Evolutionary conservation across 2,888 invertebrate species (phyloP).

Genomic region (Dicycla oo): DNA sequence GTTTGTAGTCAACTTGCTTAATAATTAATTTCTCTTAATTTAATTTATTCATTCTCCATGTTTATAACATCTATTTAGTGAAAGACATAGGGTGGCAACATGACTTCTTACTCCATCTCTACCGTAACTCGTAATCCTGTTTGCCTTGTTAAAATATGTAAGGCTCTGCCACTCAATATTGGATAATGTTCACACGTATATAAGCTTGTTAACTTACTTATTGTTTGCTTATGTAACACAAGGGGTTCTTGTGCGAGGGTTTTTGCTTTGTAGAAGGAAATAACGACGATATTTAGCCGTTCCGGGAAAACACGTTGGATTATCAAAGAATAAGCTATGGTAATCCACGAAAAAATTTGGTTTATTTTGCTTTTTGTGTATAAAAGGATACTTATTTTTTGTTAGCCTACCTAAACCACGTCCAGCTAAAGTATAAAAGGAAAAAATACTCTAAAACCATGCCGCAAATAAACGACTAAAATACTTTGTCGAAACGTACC

Average conservation of each 20-base stretch:
- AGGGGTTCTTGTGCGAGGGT: slow-evolving; percentile 20
- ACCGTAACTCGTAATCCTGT: slow-evolving; percentile 53
- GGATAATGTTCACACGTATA: slow-evolving; percentile 62
- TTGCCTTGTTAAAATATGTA: slow-evolving; percentile 52
- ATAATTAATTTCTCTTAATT: no score
- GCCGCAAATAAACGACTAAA: slow-evolving; percentile 4
- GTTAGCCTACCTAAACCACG: background rate
- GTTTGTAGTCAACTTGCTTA: background rate
- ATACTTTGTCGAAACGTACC: background rate
- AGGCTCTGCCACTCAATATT: slow-evolving; percentile 57
- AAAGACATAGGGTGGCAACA: slow-evolving; percentile 19
- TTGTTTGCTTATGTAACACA: slow-evolving; percentile 45
- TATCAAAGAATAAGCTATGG: slow-evolving; percentile 4
- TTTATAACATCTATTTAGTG: slow-evolving; percentile 7
- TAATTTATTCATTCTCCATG: background rate
- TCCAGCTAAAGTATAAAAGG: background rate
- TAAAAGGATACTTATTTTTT: slow-evolving; percentile 9
- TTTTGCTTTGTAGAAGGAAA: background rate
- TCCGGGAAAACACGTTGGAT: background rate
- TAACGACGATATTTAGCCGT: background rate
- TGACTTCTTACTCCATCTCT: slow-evolving; percentile 22
- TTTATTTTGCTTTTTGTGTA: background rate
- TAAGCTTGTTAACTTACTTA: slow-evolving; percentile 61
- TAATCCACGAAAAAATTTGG: background rate
- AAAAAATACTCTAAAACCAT: slow-evolving; percentile 1